Base-by-base conservation (phyloP, 2,797 vertebrate genomes). In the Lepus oiostolus region DNA sequence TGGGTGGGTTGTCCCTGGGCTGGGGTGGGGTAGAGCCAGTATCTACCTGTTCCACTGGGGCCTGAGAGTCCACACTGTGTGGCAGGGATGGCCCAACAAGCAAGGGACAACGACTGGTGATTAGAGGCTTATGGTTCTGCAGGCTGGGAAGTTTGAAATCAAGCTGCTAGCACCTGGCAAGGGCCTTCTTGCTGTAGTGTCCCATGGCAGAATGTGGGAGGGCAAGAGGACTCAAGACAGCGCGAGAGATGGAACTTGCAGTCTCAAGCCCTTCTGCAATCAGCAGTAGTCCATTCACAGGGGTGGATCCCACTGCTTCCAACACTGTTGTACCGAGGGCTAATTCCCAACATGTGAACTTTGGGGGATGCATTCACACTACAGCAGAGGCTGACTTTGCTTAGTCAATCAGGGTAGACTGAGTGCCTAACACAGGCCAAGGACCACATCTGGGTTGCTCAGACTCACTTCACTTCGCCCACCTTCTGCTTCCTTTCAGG, bases 371-470 rank as follows among this genome's bases (percentile, higher is more conserved):
- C 54, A 58, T 58, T 58, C 13, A 16, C 16, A 21, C 54, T 21
- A 58, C 54, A 58, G 54, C 5, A 5, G 54, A 58, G 26, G 5
- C 35, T 30, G 7, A 50, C 14, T 54, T 71, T 0, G 0, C n/a
- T 82, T 50, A 26, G 79, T 38, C 47, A 26, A 3, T 30, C 71
- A 58, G 8, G 4, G 24, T 6, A 22, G 5, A 21, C 7, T 58
- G n/a, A 47, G 8, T 32, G 22, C 12, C 2, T 79, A 42, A 12
- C 5, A 2, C 4, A 28, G 58, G 13, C 2, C 26, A 68, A 21
- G 35, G 50, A 4, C 16, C 7, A 16, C 12, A 42, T 70, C 19
- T 30, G 26, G 74, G 17, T 60, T 58, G 68, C 62, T 47, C 21
- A 42, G 60, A 65, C 42, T 75, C 47, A 1, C 9, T 30, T 60